Evolutionary conservation across 2,888 invertebrate species (phyloP).

Genomic region (Prosopocoilus inquinatus): DNA sequence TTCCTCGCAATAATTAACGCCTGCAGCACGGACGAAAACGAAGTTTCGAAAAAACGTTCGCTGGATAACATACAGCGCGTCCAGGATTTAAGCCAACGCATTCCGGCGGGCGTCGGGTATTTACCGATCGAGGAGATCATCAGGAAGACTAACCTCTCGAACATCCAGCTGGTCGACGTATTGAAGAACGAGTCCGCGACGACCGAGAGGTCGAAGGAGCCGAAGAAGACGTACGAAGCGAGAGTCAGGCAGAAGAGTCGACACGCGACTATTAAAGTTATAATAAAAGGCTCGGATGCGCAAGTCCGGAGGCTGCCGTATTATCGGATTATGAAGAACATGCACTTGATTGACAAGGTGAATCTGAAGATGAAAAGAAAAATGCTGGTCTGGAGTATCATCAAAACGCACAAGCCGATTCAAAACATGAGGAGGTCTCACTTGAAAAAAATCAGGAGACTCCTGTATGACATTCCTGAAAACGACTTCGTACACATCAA

Average conservation of each 20-base stretch:
- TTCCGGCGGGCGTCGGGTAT: slow-evolving; percentile 7
- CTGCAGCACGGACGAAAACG: no score
- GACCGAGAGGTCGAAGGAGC: neutral
- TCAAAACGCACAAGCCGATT: slow-evolving; percentile 17
- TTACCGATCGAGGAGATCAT: slow-evolving; percentile 18
- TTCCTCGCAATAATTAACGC: no score
- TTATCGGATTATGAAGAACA: slow-evolving; percentile 16
- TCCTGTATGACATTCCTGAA: slow-evolving; percentile 28
- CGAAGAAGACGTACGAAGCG: neutral
- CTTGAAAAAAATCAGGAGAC: slow-evolving; percentile 15
- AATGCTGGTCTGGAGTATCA: slow-evolving; percentile 27
- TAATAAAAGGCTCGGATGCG: slow-evolving; percentile 19
- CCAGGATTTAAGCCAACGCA: slow-evolving; percentile 8
- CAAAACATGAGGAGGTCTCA: slow-evolving; percentile 13
- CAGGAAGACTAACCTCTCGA: slow-evolving; percentile 9
- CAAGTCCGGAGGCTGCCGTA: slow-evolving; percentile 18
- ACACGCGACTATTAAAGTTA: slow-evolving; percentile 8
- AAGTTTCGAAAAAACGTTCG: neutral
- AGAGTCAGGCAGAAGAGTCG: neutral
- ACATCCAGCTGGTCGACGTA: neutral
- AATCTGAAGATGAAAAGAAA: slow-evolving; percentile 20
- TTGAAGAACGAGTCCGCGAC: neutral
- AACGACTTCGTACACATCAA: slow-evolving; percentile 28
- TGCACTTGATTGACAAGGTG: slow-evolving; percentile 18
- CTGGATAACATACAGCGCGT: slow-evolving; percentile 6